Base-by-base conservation (phyloP, 2,113 vertebrate genomes). In the Cyanoliseus patagonus region DNA sequence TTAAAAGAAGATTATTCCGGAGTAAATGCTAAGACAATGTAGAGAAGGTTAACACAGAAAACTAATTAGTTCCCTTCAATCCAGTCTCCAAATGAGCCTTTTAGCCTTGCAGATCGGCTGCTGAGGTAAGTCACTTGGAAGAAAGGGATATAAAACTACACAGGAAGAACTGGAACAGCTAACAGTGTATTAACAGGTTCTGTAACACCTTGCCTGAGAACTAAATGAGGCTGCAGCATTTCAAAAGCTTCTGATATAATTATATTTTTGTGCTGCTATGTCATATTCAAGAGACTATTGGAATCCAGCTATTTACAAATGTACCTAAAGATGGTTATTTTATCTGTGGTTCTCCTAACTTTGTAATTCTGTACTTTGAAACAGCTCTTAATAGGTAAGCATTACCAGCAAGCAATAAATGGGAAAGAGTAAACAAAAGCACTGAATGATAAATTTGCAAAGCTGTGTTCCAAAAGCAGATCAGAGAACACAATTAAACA, bases 381-480 rank as follows among this genome's bases (percentile, higher is more conserved):
- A 92, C 70, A 4, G 25, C 70, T 94, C 22, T 94, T 88, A 79
- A 87, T 44, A 63, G 47, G 30, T 13, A 55, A 92, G 49, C 46
- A 6, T 73, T 93, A 79, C 41, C 53, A 96, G 74, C 30, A 57
- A 91, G 91, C 63, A 47, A 78, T 96, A 92, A 87, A 88, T 46
- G 39, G 75, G 68, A 94, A 81, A 51, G 27, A 87, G 67, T 57
- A 78, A 76, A 86, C 67, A 55, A 66, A 96, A 95, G 46, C 89
- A 89, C 6, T 88, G 75, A 74, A 79, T 17, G 55, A 78, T 91
- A 96, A 97, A 95, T 97, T 90, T 97, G 49, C 74, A 95, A 93
- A 94, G 49, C 64, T 94, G 6, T 17, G 44, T 68, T 96, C 47
- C 78, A 94, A 82, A 84, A 46, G 57, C 46, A 55, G 8, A 76